These are phyloP conservation scores for Trissonchulus latispiculum DNA, from an alignment of 2,888 invertebrate genomes.

Conservation along the genomic window DNA sequence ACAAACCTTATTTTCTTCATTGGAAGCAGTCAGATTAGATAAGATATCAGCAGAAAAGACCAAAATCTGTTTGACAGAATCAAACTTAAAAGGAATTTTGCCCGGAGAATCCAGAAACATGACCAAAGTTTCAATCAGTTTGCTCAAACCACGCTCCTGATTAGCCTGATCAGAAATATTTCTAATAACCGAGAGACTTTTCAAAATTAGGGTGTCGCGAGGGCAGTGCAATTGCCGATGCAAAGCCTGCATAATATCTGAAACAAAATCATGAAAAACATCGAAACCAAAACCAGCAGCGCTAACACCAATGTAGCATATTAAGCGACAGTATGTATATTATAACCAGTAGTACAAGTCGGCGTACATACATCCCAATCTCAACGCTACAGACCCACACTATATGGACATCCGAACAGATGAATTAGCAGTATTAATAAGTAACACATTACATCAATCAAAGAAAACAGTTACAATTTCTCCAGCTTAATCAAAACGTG, in stretches of 20 bases:
- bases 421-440: too few species aligned
- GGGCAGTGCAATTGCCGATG: background rate
- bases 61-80: background rate
- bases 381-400: too few species aligned
- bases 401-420: too few species aligned
- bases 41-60: background rate
- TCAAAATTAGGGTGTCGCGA: background rate
- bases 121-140: conserved; percentile 4
- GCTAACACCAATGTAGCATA: too few species aligned
- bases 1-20: conserved; percentile 5
- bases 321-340: too few species aligned
- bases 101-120: background rate
- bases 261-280: too few species aligned
- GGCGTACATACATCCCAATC: too few species aligned
- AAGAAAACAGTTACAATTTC: too few species aligned
- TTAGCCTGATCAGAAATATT: conserved; percentile 16
- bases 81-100: background rate
- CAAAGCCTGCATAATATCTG: conserved; percentile 1
- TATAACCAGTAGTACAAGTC: too few species aligned
- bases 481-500: too few species aligned
- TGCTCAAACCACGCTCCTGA: background rate
- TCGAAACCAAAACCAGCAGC: too few species aligned
- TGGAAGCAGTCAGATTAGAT: conserved; percentile 13
- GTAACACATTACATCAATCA: too few species aligned
- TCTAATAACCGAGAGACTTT: conserved; percentile 1